phyloP scores from a whole-genome alignment of 2,888 invertebrate species.

The Phlogophora meticulosa region DNA sequence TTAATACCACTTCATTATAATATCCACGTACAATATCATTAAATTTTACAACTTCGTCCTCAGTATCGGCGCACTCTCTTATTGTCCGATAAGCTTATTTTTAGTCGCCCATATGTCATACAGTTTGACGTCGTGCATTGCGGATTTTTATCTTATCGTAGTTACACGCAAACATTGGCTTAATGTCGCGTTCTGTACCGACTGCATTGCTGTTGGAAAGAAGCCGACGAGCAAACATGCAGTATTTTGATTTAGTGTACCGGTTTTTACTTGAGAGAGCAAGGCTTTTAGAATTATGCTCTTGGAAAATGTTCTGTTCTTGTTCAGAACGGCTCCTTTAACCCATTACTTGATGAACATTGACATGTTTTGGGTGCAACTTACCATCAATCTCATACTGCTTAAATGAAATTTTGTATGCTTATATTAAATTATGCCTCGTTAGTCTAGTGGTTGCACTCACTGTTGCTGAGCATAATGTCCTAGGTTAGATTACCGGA shows the following conservation, averaged over 20 bases:
- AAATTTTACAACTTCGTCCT: constrained; percentile 50
- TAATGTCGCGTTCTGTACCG: constrained; percentile 51
- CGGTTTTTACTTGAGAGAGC: constrained; percentile 26
- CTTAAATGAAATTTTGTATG: background rate
- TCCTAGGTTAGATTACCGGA: no score
- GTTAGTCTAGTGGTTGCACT: no score
- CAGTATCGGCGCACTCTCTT: constrained; percentile 36
- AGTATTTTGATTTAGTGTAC: constrained; percentile 43
- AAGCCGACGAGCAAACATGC: constrained; percentile 48
- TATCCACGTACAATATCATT: constrained; percentile 40
- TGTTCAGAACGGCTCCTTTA: background rate
- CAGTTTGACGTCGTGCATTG: constrained; percentile 64
- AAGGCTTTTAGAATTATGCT: constrained; percentile 8
- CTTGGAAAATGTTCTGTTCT: background rate
- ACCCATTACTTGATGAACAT: background rate
- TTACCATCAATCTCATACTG: background rate
- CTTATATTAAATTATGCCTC: constrained; percentile 8
- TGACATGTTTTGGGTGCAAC: background rate
- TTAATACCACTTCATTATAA: constrained; percentile 27
- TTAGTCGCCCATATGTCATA: constrained; percentile 63
- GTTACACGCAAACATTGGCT: constrained; percentile 59
- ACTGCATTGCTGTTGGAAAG: constrained; percentile 56
- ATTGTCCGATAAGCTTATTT: constrained; percentile 67
- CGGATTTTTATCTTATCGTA: constrained; percentile 75
- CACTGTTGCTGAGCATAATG: no score